Conservation (phyloP, 1,140 invertebrate species). For the Geopemphigus sp. region DNA sequence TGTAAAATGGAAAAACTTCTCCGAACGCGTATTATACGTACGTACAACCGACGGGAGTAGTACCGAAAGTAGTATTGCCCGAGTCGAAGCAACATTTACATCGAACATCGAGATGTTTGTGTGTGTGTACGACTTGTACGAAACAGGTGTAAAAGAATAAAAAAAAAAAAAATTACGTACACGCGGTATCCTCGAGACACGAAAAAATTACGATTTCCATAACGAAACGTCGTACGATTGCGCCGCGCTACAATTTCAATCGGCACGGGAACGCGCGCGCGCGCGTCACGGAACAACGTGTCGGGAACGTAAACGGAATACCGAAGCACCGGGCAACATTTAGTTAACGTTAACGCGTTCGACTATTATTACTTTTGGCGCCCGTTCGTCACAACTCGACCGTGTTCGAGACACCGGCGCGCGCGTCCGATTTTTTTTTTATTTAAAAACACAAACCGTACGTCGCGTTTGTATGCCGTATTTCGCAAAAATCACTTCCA, state of each 20-base stretch:
- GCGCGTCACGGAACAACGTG: background rate
- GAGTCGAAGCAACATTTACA: background rate
- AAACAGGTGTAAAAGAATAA: conserved; percentile 37
- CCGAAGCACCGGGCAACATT: background rate
- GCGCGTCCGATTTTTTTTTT: no score
- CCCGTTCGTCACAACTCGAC: no score
- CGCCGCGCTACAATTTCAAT: background rate
- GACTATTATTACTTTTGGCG: no score
- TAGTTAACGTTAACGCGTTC: no score
- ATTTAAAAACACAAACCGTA: no score
- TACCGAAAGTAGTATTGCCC: background rate
- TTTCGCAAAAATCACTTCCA: no score
- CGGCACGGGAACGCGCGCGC: background rate
- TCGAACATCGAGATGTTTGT: background rate
- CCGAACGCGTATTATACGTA: background rate
- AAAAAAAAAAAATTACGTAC: background rate
- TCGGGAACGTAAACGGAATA: background rate
- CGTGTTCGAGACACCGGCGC: no score
- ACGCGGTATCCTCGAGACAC: background rate
- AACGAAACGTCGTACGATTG: background rate
- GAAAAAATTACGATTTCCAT: background rate
- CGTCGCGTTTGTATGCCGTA: no score
- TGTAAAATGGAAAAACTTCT: background rate
- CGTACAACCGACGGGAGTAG: background rate
- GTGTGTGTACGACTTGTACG: background rate